A percentile compares a stretch with the other conserved stretches of the same genome.
phyloP scores from a whole-genome alignment of 2,888 invertebrate genomes.

The Pristionchus arcanus region DNA sequence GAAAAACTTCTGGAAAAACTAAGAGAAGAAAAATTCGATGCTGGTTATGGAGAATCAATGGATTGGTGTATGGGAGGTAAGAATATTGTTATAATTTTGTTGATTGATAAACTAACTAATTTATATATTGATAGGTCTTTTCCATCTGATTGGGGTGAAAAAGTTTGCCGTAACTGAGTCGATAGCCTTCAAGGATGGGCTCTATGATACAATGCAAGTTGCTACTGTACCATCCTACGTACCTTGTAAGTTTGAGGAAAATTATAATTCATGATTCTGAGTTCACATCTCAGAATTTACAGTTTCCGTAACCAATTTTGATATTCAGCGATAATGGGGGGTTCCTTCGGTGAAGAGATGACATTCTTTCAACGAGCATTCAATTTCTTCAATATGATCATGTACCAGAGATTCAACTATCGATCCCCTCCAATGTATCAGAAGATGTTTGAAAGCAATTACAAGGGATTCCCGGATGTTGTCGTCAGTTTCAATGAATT shows the following conservation, averaged over 20 bases:
- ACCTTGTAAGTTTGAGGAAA: constrained; percentile 57
- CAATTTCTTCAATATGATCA: constrained; percentile 7
- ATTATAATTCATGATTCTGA: no score
- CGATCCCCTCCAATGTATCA: background rate
- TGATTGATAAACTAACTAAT: background rate
- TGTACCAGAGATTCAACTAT: background rate
- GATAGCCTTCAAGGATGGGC: constrained; percentile 57
- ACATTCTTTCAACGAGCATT: background rate
- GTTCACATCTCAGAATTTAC: no score
- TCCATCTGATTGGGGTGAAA: constrained; percentile 42
- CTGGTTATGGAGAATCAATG: constrained; percentile 30
- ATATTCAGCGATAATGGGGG: constrained; percentile 23
- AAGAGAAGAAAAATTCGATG: constrained; percentile 33
- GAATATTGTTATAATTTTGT: background rate
- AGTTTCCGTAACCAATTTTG: no score
- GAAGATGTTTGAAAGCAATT: background rate
- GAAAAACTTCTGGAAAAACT: constrained; percentile 32
- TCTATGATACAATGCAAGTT: constrained; percentile 60
- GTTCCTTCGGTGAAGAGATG: constrained; percentile 3
- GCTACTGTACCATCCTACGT: constrained; percentile 63
- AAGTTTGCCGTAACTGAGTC: constrained; percentile 35
- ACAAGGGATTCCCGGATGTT: background rate
- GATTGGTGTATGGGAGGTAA: constrained; percentile 46
- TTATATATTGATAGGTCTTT: constrained; percentile 20
- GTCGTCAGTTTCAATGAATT: background rate